Evolutionary conservation across 2,113 vertebrate species (phyloP), one percentile per base, ranked within the genome.

Genomic region (Macquaria australasica): DNA sequence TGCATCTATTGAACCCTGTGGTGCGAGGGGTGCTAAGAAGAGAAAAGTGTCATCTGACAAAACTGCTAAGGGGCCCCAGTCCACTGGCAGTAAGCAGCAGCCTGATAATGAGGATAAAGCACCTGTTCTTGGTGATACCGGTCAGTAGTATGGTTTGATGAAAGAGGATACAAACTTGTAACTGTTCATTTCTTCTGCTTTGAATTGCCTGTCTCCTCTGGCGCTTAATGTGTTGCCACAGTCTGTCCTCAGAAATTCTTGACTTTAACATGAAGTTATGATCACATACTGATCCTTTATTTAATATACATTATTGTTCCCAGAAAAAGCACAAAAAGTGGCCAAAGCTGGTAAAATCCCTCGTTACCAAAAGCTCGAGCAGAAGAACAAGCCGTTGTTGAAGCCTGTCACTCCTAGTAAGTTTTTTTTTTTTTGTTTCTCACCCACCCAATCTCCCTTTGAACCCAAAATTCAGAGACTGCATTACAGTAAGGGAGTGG

Each of bases 371-470:
- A 83, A 92, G 20, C 70, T 23, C 25, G 92, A 74, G 92, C 94
- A 90, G 72, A 95, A 85, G 75, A 91, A 31, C 62, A 97, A 91
- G 86, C 79, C 23, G 10, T 69, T 85, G 83, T 34, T 92, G 71
- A 93, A 94, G 86, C 91, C 93, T 0, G 89, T 92, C 37, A 99
- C 98, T 28, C 98, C 98, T 14, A 98, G 98, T 99, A 97, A 96
- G 96, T 75, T 31, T 0, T 62, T 1, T 64, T 25, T 8, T 43
- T 16, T 9, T 41, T 8, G 4, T 23, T 56, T 21, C 41, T 31
- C 12, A 12, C 3, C 34, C 60, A 25, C 7, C 10, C 56, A 25
- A 5, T 41, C 2, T 12, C 3, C 3, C 16, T 20, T 25, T 48
- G 1, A 23, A 41, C 10, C 31, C 28, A 58, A 3, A 16, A 5